Percentiles rank a stretch among this genome's conserved stretches.
Conservation (phyloP, 2,113 vertebrate genomes). For the Chamaetylas fuelleborni region DNA sequence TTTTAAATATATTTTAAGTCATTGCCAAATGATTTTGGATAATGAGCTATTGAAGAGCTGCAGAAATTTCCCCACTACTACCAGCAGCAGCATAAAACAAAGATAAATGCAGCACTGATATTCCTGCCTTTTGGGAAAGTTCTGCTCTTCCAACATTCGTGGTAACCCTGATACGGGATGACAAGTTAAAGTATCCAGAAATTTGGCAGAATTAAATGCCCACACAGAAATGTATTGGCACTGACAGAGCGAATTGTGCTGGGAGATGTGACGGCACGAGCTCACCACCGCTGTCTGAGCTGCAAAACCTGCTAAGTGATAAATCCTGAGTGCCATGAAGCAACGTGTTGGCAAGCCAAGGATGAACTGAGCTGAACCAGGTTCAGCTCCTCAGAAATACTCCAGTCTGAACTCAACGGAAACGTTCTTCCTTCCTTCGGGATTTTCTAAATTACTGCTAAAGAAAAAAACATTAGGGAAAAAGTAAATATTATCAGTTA, state of each 20-base stretch:
- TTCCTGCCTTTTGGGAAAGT: background rate
- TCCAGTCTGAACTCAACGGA: background rate
- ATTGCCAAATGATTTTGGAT: constrained; percentile 11
- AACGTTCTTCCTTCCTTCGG: fast-evolving
- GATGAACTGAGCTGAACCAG: background rate
- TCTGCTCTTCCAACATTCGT: background rate
- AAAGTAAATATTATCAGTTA: background rate
- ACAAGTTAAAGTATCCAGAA: background rate
- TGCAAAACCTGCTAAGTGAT: background rate
- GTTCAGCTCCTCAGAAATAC: background rate
- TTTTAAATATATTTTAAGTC: background rate
- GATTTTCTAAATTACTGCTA: background rate
- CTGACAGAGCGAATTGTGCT: background rate
- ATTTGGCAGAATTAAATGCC: background rate
- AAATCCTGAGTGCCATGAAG: background rate
- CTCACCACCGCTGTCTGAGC: background rate
- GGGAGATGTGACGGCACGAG: background rate
- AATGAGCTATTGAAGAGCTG: constrained; percentile 49
- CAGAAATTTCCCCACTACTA: background rate
- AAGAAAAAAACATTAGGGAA: background rate
- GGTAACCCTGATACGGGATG: background rate
- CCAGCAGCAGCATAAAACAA: background rate
- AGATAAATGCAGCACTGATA: background rate
- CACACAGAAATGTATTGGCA: fast-evolving
- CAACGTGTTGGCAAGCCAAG: background rate